A percentile compares a stretch with the other conserved stretches of the same genome.
Conservation (phyloP, 1,140 invertebrate genomes). For the Schlechtendalia chinensis region DNA sequence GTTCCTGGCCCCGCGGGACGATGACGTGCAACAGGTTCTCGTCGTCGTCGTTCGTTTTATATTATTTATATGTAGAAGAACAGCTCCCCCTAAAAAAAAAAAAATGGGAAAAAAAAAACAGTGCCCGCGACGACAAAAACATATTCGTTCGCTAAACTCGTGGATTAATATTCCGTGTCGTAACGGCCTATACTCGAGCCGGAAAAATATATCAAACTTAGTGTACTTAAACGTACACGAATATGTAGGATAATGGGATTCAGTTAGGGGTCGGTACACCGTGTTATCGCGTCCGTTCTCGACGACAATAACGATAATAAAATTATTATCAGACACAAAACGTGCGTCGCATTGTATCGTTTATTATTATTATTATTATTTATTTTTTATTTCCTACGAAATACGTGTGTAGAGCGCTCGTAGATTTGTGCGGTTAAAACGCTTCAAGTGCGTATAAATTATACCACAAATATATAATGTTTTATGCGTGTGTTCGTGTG, state of each 20-base stretch:
- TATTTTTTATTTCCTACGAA: background rate
- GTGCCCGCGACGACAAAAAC: constrained; percentile 14
- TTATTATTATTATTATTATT: too few relatives aligned
- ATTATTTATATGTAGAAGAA: background rate
- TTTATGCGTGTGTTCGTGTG: too few relatives aligned
- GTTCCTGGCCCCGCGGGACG: background rate
- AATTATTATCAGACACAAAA: background rate
- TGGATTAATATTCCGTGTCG: background rate
- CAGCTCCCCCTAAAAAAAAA: background rate
- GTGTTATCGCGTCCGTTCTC: too few relatives aligned
- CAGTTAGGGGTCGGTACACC: background rate
- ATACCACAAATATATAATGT: background rate
- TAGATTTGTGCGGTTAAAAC: background rate
- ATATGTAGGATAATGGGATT: constrained; percentile 1
- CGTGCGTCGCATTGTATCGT: constrained; percentile 1
- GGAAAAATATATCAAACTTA: constrained; percentile 50
- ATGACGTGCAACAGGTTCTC: constrained; percentile 34
- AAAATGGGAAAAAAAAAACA: constrained; percentile 7
- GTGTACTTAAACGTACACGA: constrained; percentile 7
- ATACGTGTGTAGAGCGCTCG: background rate
- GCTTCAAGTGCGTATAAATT: background rate
- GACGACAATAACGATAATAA: background rate
- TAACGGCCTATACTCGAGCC: constrained; percentile 32
- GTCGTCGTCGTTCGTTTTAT: background rate
- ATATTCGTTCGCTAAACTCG: constrained; percentile 40